Base-by-base conservation (phyloP, 2,797 vertebrate genomes). In the Furcifer pardalis region DNA sequence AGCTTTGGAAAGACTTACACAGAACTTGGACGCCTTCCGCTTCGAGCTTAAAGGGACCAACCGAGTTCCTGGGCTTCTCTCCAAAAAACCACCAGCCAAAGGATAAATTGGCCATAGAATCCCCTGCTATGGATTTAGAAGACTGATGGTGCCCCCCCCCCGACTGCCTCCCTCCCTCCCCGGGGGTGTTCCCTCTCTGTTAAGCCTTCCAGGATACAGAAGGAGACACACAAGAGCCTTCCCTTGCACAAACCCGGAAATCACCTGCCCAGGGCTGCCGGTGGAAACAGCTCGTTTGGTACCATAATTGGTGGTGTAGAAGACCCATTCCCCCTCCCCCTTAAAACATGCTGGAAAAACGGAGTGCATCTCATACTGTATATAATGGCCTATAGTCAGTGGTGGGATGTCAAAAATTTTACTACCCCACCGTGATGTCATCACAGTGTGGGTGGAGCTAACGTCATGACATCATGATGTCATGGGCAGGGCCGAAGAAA, bases 1-100 rank as follows among this genome's bases (percentile, higher is more conserved):
- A 35, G 32, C 35, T 44, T 72, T 44, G 44, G 27, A 60, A 44
- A 7, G 13, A 72, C 9, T 9, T 19, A 44, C 23, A 46, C 17
- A 60, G 19, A 19, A 17, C n/a, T 74, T 73, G 37, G 65, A 76
- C 10, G 37, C 35, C n/a, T 44, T 60, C 65, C 23, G 42, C 49
- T 49, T 76, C 21, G 30, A 81, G 76, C 21, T 68, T 75, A 85
- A 85, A 80, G 46, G 12, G 27, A 80, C 12, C 19, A 52, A 80
- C 35, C 76, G 30, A 84, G 35, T 9, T 80, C 52, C 46, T 17
- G 7, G 35, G 35, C 35, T 68, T 1, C n/a, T 4, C 35, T 42
- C 35, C 15, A 5, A 5, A 77, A 46, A 44, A 5, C 15, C 32
- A 17, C 15, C 13, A 13, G 23, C 10, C 63, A 37, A 56, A n/a